phyloP scores from a whole-genome alignment of 2,797 vertebrate species.

The Glyptemys insculpta region DNA sequence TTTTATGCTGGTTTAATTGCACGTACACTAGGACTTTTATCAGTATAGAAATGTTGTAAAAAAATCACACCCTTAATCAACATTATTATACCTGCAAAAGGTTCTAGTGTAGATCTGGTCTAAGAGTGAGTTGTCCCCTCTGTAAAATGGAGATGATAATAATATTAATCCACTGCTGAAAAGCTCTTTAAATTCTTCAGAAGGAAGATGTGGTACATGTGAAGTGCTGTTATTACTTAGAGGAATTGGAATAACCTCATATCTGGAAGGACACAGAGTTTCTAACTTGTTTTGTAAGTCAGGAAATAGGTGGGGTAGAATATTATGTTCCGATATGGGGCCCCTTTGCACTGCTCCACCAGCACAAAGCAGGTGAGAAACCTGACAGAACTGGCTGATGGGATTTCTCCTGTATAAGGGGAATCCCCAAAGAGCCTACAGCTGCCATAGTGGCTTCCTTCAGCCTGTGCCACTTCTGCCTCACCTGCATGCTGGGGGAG shows the following conservation, averaged over 20 bases:
- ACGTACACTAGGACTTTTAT: not conserved
- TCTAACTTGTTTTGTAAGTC: not conserved
- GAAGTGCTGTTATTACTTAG: not conserved
- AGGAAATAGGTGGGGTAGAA: not conserved
- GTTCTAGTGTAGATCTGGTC: not conserved
- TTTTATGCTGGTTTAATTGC: not conserved
- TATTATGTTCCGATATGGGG: not conserved
- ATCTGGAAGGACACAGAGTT: not conserved
- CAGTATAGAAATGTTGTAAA: constrained; percentile 3
- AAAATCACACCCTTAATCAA: not conserved
- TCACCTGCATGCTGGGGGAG: no score
- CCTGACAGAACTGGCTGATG: not conserved
- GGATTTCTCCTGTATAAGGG: not conserved
- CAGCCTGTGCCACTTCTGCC: not conserved
- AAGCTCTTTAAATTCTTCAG: not conserved
- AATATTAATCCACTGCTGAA: not conserved
- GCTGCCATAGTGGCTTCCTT: not conserved
- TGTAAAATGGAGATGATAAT: constrained; percentile 13
- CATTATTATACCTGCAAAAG: not conserved
- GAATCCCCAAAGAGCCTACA: not conserved
- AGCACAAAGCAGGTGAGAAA: not conserved
- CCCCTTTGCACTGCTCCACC: not conserved
- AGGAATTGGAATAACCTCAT: not conserved
- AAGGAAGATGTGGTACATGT: not conserved
- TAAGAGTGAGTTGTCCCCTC: not conserved